Conservation (phyloP, 2,113 vertebrate species). For the Orcinus orca region DNA sequence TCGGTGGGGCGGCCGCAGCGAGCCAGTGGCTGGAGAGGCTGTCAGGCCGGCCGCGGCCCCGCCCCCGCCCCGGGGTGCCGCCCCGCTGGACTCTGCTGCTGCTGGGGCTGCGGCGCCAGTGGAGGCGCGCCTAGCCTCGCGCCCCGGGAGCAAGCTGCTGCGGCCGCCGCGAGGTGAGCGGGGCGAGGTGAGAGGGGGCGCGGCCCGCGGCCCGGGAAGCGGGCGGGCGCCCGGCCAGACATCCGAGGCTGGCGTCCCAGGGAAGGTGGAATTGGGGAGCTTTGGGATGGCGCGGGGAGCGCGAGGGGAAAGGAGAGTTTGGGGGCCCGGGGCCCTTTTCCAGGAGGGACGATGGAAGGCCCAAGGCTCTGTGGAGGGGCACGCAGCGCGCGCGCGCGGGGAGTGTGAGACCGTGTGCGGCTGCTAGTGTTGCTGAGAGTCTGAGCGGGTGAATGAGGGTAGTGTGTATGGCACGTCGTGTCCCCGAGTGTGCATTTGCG, state of each 20-base stretch:
- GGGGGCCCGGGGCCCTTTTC: not conserved
- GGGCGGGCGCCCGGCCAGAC: not conserved
- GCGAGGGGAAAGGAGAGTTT: not conserved
- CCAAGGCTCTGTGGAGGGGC: not conserved
- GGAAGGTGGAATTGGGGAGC: not conserved
- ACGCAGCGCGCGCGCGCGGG: not conserved
- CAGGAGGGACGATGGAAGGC: not conserved
- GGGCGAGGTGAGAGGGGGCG: constrained; percentile 62
- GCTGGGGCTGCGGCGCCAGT: constrained; percentile 64
- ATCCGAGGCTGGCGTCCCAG: not conserved
- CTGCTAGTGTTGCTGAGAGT: not conserved
- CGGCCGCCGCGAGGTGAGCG: constrained; percentile 59
- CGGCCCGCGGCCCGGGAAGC: not conserved
- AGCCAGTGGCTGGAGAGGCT: constrained; percentile 42
- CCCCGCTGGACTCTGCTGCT: constrained; percentile 56
- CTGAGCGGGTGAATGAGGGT: not conserved
- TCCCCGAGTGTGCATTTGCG: not conserved
- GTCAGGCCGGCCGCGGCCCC: constrained; percentile 34
- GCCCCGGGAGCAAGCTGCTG: constrained; percentile 33
- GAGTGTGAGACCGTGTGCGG: not conserved
- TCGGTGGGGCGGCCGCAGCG: not conserved
- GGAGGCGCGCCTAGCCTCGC: constrained; percentile 28
- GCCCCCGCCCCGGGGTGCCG: constrained; percentile 52
- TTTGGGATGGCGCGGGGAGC: not conserved
- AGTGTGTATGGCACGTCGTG: not conserved